These are phyloP conservation scores for Phoenicopterus ruber DNA, from an alignment of 2,113 vertebrate genomes.

Conservation along the genomic window DNA sequence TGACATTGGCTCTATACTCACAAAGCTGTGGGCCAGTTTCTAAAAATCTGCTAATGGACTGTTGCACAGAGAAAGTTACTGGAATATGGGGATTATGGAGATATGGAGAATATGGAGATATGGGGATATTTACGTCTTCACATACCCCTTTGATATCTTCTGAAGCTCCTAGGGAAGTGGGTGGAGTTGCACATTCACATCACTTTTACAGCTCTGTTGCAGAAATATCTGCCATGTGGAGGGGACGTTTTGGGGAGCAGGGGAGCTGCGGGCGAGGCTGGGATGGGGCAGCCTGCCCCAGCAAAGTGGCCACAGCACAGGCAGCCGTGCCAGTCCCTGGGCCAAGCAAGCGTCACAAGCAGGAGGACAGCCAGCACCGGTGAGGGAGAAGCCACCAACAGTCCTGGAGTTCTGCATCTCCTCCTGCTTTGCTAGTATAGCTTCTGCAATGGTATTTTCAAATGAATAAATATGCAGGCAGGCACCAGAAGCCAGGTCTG, in stretches of 20 bases:
- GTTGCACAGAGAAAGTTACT: neutral
- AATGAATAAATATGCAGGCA: neutral
- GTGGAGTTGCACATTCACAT: neutral
- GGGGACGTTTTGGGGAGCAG: neutral
- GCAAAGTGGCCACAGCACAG: neutral
- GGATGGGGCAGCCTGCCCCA: neutral
- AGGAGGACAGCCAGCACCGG: rapidly evolving
- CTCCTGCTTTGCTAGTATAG: neutral
- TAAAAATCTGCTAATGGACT: neutral
- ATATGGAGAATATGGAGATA: neutral
- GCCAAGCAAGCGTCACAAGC: rapidly evolving
- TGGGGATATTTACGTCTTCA: neutral
- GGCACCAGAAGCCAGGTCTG: neutral
- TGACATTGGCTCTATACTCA: neutral
- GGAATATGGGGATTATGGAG: neutral
- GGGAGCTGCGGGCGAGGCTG: neutral
- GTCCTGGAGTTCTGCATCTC: neutral
- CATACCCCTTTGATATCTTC: neutral
- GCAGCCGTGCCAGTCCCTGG: rapidly evolving
- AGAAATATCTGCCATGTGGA: neutral
- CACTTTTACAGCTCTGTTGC: neutral
- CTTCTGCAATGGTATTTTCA: neutral
- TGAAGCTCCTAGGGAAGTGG: neutral
- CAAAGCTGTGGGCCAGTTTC: rapidly evolving
- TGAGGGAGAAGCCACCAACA: neutral